These are phyloP conservation scores for Epinephelus lanceolatus DNA, from an alignment of 2,113 vertebrate species.

Conservation along the genomic window DNA sequence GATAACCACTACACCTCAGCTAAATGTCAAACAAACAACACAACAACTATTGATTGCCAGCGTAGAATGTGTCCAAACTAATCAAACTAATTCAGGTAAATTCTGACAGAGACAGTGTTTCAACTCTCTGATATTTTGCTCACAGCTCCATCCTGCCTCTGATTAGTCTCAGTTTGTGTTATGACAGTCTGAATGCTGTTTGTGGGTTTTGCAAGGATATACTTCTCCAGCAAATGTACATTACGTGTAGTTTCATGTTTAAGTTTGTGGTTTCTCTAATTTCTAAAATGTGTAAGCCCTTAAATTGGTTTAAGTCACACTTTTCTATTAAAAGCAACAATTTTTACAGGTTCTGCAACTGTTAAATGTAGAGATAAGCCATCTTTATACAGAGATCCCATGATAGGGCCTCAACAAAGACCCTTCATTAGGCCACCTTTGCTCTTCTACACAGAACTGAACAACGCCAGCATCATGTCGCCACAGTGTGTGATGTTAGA, in stretches of 20 bases:
- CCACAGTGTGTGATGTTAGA: too few species aligned
- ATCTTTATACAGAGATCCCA: too few species aligned
- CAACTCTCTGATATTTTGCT: not conserved
- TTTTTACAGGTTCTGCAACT: not conserved
- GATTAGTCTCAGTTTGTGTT: not conserved
- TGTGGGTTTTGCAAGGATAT: not conserved
- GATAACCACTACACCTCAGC: not conserved
- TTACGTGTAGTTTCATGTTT: not conserved
- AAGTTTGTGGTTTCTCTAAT: not conserved
- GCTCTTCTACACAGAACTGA: too few species aligned
- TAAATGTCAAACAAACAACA: not conserved
- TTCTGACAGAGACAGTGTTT: not conserved
- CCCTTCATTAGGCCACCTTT: too few species aligned
- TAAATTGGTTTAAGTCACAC: not conserved
- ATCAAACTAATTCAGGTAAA: not conserved
- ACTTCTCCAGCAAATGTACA: not conserved
- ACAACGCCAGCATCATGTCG: too few species aligned
- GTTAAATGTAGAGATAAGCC: too few species aligned
- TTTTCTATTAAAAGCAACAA: not conserved
- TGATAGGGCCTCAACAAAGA: too few species aligned
- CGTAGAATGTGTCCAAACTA: not conserved
- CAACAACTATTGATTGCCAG: conserved; percentile 1
- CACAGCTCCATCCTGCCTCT: not conserved
- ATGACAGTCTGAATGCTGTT: too few species aligned
- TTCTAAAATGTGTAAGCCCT: not conserved